Conservation (phyloP, 2,797 vertebrate genomes). For the Intellagama lesueurii region DNA sequence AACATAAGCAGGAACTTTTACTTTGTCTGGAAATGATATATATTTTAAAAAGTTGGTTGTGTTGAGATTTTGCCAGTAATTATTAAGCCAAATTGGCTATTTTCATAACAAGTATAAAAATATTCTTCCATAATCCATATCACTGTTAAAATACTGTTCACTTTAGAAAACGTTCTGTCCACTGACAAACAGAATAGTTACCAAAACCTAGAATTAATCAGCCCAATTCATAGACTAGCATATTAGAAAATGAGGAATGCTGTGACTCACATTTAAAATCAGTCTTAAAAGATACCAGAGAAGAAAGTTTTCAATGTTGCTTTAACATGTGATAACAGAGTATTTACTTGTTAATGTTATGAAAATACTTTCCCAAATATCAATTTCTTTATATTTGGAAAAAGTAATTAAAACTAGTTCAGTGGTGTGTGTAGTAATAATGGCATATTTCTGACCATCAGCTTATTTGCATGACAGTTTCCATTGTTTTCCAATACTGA, state of each 20-base stretch:
- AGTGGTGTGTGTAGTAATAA: constrained; percentile 69
- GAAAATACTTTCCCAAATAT: neutral
- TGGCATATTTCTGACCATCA: constrained; percentile 70
- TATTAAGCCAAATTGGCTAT: neutral
- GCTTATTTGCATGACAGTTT: constrained; percentile 71
- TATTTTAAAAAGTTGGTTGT: too few species aligned
- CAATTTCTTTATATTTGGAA: constrained; percentile 18
- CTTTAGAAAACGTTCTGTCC: neutral
- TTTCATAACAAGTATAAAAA: neutral
- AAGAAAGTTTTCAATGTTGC: neutral
- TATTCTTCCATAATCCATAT: neutral
- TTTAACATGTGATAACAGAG: neutral
- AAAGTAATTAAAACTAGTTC: constrained; percentile 65
- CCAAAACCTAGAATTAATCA: neutral
- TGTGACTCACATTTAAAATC: neutral
- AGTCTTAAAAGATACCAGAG: neutral
- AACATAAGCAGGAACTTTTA: too few species aligned
- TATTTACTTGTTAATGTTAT: neutral
- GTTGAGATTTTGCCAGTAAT: neutral
- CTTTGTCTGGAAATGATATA: too few species aligned
- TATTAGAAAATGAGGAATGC: neutral
- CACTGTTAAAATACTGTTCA: neutral
- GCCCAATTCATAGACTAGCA: neutral
- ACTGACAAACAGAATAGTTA: neutral
- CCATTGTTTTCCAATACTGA: constrained; percentile 74